Evolutionary conservation across 2,888 invertebrate species (phyloP).

Genomic region (Phalera bucephala): DNA sequence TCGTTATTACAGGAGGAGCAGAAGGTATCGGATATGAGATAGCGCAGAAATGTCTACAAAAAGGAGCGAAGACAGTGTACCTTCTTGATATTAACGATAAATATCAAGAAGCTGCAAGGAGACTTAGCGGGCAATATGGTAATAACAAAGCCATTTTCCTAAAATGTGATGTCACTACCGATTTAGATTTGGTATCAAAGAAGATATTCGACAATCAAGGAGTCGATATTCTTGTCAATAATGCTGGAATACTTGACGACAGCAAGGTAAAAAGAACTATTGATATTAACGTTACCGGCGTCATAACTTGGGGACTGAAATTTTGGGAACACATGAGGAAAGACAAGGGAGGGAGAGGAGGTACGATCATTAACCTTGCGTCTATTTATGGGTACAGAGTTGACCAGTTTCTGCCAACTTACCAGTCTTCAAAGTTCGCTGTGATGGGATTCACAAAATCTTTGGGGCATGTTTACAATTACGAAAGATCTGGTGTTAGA

Average conservation of each 20-base stretch:
- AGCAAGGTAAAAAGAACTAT: slow-evolving; percentile 39
- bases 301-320: slow-evolving; percentile 68
- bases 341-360: slow-evolving; percentile 81
- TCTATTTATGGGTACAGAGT: slow-evolving; percentile 82
- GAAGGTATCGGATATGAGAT: slow-evolving; percentile 74
- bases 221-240: slow-evolving; percentile 69
- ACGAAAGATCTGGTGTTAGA: slow-evolving; percentile 70
- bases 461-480: slow-evolving; percentile 67
- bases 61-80: slow-evolving; percentile 49
- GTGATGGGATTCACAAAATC: slow-evolving; percentile 79
- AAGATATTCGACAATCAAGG: slow-evolving; percentile 49
- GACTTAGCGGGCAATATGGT: slow-evolving; percentile 68
- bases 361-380: slow-evolving; percentile 85
- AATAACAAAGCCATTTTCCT: slow-evolving; percentile 64
- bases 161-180: slow-evolving; percentile 75
- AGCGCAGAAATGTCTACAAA: slow-evolving; percentile 62
- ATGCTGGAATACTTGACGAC: slow-evolving; percentile 62
- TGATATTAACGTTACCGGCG: slow-evolving; percentile 55
- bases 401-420: slow-evolving; percentile 78
- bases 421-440: slow-evolving; percentile 84
- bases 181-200: slow-evolving; percentile 63
- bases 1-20: slow-evolving; percentile 75
- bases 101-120: slow-evolving; percentile 58
- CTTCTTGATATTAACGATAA: slow-evolving; percentile 49
- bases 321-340: slow-evolving; percentile 83